Evolutionary conservation across 2,888 invertebrate species (phyloP).

Genomic region (Sicus ferrugineus): DNA sequence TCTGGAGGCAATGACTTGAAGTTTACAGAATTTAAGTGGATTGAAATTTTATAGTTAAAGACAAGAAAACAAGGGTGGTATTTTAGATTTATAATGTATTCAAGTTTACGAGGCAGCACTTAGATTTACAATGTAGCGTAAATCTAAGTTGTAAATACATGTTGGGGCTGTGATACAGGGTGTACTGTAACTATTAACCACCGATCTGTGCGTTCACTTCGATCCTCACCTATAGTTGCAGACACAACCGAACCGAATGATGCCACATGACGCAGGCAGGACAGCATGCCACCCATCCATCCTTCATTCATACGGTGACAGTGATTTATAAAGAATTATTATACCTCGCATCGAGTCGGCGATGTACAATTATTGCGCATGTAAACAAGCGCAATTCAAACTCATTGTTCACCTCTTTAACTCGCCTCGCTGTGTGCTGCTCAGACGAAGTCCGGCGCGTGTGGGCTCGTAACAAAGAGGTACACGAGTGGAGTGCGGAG

Average conservation of each 20-base stretch:
- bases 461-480: not conserved
- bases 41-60: too few relatives aligned
- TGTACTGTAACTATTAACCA: not conserved
- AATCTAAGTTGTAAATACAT: too few relatives aligned
- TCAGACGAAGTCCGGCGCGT: conserved; percentile 12
- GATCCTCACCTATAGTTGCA: not conserved
- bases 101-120: too few relatives aligned
- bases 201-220: not conserved
- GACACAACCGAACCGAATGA: not conserved
- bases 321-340: conserved; percentile 29
- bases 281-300: not conserved
- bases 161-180: too few relatives aligned
- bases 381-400: conserved; percentile 39
- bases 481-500: not conserved
- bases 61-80: too few relatives aligned
- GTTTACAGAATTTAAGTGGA: too few relatives aligned
- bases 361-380: conserved; percentile 45
- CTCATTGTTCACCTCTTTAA: conserved; percentile 13
- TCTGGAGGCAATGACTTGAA: too few relatives aligned
- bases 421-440: conserved; percentile 21
- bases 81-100: too few relatives aligned
- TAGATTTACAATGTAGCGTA: too few relatives aligned
- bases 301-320: conserved; percentile 12
- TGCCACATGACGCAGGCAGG: not conserved
- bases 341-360: not conserved